Conservation (phyloP, 1,140 invertebrate species). For the Euura lappo region DNA sequence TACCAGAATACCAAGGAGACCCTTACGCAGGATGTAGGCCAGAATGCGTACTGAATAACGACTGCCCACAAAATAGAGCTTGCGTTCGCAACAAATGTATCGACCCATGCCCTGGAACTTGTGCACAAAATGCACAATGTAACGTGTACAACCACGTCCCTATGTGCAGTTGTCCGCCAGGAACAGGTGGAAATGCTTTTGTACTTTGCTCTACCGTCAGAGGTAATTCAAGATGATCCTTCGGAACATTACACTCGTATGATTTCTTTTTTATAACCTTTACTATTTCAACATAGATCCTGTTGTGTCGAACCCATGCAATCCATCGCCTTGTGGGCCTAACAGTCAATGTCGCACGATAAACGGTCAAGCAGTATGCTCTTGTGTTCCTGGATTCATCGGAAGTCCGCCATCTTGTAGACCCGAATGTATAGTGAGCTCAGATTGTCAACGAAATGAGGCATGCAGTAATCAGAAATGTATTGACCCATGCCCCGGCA, state of each 20-base stretch:
- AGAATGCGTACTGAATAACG: conserved; percentile 70
- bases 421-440: conserved; percentile 55
- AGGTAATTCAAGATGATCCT: conserved; percentile 41
- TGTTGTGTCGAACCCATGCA: conserved; percentile 55
- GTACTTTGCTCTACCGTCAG: conserved; percentile 57
- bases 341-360: conserved; percentile 64
- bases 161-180: conserved; percentile 68
- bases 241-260: conserved; percentile 20
- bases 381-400: conserved; percentile 59
- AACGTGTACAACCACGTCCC: conserved; percentile 70
- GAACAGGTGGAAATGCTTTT: conserved; percentile 66
- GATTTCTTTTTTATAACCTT: conserved; percentile 40
- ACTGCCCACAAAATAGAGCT: conserved; percentile 62
- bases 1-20: conserved; percentile 60
- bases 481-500: conserved; percentile 67
- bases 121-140: conserved; percentile 58
- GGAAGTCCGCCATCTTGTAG: conserved; percentile 67
- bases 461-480: conserved; percentile 66
- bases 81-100: conserved; percentile 53
- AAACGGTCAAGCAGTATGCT: conserved; percentile 59
- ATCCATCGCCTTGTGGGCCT: conserved; percentile 71
- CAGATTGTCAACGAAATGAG: conserved; percentile 45
- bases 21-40: conserved; percentile 58
- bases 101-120: conserved; percentile 71
- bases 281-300: conserved; percentile 35